phyloP scores from a whole-genome alignment of 2,888 invertebrate genomes.

The Mesorhabditis spiculigera region DNA sequence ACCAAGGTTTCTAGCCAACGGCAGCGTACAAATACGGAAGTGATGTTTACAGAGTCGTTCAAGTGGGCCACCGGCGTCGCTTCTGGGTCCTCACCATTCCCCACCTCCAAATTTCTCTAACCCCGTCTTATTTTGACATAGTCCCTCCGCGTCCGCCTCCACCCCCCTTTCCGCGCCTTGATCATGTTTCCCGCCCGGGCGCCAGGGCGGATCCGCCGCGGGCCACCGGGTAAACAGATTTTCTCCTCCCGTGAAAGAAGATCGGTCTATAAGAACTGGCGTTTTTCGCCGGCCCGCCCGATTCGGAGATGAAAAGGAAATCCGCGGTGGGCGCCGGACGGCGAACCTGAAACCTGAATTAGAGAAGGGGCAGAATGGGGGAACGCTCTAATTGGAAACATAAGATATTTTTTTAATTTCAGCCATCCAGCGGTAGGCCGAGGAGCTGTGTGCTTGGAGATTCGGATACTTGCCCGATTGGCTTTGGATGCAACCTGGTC shows the following conservation, averaged over 20 bases:
- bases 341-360: conserved; percentile 3
- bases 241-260: not conserved
- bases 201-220: not conserved
- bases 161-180: not conserved
- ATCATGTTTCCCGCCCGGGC: not conserved
- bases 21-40: conserved; percentile 6
- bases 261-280: too few species aligned
- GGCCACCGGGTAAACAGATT: not conserved
- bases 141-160: too few species aligned
- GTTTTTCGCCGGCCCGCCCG: too few species aligned
- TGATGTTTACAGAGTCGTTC: conserved; percentile 5
- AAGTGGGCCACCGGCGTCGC: not conserved
- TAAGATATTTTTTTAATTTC: conserved; percentile 6
- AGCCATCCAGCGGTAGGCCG: conserved; percentile 50
- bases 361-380: not conserved
- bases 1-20: conserved; percentile 5
- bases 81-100: not conserved
- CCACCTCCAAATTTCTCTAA: not conserved
- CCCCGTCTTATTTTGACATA: too few species aligned
- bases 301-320: too few species aligned
- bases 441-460: conserved; percentile 45
- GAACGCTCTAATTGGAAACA: too few species aligned
- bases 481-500: conserved; percentile 55
- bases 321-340: not conserved
- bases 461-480: conserved; percentile 47